phyloP scores from a whole-genome alignment of 2,797 vertebrate species.

The Sebastes glaucus region DNA sequence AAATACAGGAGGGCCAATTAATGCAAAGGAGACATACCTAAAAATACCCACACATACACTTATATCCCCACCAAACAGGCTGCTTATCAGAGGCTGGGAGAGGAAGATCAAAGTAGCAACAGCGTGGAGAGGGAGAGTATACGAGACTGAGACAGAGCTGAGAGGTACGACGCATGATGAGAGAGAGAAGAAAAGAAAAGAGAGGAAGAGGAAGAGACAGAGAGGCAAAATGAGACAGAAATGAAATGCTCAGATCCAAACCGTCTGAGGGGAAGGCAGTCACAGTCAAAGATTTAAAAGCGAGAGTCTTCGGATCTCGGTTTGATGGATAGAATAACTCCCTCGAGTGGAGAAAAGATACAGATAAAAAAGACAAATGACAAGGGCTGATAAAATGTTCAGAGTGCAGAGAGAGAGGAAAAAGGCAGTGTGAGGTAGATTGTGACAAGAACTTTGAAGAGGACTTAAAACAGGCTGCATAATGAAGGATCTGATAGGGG shows the following conservation, averaged over 20 bases:
- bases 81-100: conserved; percentile 50
- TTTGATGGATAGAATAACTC: conserved; percentile 60
- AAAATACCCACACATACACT: conserved; percentile 52
- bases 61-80: conserved; percentile 26
- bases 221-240: conserved; percentile 40
- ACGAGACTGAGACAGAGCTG: conserved; percentile 30
- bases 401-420: conserved; percentile 12
- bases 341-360: conserved; percentile 36
- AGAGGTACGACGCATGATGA: conserved; percentile 16
- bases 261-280: conserved; percentile 31
- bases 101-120: conserved; percentile 57
- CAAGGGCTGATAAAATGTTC: conserved; percentile 50
- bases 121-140: neutral
- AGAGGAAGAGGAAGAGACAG: conserved; percentile 10
- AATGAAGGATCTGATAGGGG: conserved; percentile 41
- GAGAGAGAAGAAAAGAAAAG: conserved; percentile 19
- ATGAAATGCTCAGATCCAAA: conserved; percentile 50
- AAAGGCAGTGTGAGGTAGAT: conserved; percentile 16
- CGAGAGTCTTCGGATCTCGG: conserved; percentile 29
- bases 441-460: conserved; percentile 55
- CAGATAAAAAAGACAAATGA: conserved; percentile 47
- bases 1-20: conserved; percentile 60
- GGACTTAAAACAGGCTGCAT: conserved; percentile 38
- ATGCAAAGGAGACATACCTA: conserved; percentile 54
- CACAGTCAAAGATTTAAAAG: conserved; percentile 51